A percentile compares a stretch with the other conserved stretches of the same genome.
Evolutionary conservation across 23 tunicate genomes (phyloP).

Genomic region (Trididemnum clinides): DNA sequence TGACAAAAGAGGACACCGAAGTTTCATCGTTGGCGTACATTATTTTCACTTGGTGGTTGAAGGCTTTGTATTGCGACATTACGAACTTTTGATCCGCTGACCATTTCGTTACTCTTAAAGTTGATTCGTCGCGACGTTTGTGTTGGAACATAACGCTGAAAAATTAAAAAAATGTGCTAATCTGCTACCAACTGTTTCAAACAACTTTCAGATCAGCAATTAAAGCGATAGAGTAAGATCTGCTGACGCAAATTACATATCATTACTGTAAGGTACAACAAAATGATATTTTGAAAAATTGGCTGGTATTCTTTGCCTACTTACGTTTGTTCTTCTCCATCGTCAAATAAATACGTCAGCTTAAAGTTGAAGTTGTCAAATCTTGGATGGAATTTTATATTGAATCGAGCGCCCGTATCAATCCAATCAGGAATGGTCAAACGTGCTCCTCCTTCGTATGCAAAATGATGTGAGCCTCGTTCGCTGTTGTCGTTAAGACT

Average conservation of each 20-base stretch:
- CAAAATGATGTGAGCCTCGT: background rate
- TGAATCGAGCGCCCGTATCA: slow-evolving; percentile 49
- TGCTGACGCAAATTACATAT: too few relatives aligned
- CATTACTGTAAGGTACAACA: too few relatives aligned
- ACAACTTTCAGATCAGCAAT: background rate
- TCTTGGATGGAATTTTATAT: slow-evolving; percentile 60
- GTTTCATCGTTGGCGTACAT: slow-evolving; percentile 16
- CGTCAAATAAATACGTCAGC: slow-evolving; percentile 51
- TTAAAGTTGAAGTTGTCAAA: slow-evolving; percentile 45
- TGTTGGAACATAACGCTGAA: slow-evolving; percentile 47
- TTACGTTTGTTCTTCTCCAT: slow-evolving; percentile 37
- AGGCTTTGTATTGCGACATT: slow-evolving; percentile 46
- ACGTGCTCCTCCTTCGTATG: slow-evolving; percentile 46
- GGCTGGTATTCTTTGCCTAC: too few relatives aligned
- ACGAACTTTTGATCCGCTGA: slow-evolving; percentile 47
- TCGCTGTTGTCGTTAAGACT: slow-evolving; percentile 59
- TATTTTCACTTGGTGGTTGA: slow-evolving; percentile 58
- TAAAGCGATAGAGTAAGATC: too few relatives aligned
- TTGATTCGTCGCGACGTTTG: slow-evolving; percentile 50
- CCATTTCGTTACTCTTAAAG: slow-evolving; percentile 47
- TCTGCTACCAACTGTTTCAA: too few relatives aligned
- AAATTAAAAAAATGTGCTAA: too few relatives aligned
- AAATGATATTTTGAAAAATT: too few relatives aligned
- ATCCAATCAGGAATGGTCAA: slow-evolving; percentile 41
- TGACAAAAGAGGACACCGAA: slow-evolving; percentile 24